These are phyloP conservation scores for Loris lydekkerianus DNA, from an alignment of 2,797 vertebrate genomes.

Conservation along the genomic window DNA sequence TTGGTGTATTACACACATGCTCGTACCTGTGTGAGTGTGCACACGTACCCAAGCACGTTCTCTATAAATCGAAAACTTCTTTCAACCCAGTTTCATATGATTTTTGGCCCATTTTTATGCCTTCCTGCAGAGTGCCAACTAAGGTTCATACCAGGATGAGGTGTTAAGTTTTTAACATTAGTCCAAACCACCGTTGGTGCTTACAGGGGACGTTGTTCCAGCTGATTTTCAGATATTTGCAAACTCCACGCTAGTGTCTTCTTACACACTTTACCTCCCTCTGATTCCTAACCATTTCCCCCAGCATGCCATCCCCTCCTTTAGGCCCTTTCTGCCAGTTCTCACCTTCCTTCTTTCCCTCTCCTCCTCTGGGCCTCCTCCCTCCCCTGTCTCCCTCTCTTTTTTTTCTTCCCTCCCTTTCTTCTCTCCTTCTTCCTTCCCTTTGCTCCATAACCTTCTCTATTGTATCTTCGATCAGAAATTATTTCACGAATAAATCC, in stretches of 20 bases:
- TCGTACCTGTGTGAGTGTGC: not conserved
- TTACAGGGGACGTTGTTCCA: not conserved
- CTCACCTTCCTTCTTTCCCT: not conserved
- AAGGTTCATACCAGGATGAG: not conserved
- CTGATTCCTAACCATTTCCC: not conserved
- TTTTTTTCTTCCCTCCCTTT: not conserved
- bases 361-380: not conserved
- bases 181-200: not conserved
- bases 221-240: not conserved
- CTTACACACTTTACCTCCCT: not conserved
- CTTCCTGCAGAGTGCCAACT: not conserved
- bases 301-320: not conserved
- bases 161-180: not conserved
- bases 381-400: not conserved
- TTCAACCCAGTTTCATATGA: not conserved
- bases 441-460: not conserved
- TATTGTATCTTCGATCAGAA: not conserved
- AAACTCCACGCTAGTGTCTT: not conserved
- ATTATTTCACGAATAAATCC: not conserved
- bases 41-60: not conserved
- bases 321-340: not conserved
- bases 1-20: too few species aligned
- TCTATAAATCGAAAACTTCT: not conserved
- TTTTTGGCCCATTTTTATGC: not conserved
- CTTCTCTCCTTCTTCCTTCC: fast-evolving